These are phyloP conservation scores for Pogonocherus hispidulus DNA, from an alignment of 2,888 invertebrate genomes.

Conservation along the genomic window DNA sequence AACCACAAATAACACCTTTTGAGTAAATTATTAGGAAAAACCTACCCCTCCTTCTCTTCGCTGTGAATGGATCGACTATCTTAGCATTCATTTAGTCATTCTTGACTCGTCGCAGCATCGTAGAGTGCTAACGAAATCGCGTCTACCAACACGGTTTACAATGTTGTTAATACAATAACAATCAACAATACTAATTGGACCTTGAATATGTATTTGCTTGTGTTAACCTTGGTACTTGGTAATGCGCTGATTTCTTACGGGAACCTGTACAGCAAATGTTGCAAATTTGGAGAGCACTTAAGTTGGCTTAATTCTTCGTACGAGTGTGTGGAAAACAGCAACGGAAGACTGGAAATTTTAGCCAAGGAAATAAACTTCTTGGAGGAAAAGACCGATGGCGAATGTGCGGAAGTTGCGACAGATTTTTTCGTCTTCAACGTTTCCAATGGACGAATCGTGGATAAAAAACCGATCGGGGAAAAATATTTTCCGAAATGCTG, in stretches of 20 bases:
- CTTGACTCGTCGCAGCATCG: neutral
- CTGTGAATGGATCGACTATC: constrained; percentile 2
- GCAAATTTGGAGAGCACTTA: constrained; percentile 11
- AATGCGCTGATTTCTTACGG: constrained; percentile 16
- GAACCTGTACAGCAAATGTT: constrained; percentile 18
- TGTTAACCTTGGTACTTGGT: constrained; percentile 13
- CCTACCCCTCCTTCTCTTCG: constrained; percentile 15
- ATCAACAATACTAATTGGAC: constrained; percentile 1
- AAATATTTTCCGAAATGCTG: constrained; percentile 55
- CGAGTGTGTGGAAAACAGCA: constrained; percentile 19
- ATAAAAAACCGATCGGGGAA: constrained; percentile 14
- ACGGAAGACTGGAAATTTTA: constrained; percentile 23
- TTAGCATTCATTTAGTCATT: constrained; percentile 17
- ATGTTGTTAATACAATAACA: neutral
- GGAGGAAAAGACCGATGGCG: neutral
- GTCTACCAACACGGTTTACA: neutral
- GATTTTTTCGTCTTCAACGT: constrained; percentile 23
- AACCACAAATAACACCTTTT: neutral
- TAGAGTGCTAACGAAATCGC: neutral
- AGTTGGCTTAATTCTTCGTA: constrained; percentile 23
- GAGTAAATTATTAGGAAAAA: constrained; percentile 14
- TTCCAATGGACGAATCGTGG: constrained; percentile 16
- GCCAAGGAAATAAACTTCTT: constrained; percentile 19
- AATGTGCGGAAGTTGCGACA: constrained; percentile 18
- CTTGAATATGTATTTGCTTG: constrained; percentile 28